Conservation (phyloP, 2,888 invertebrate species). For the Terebella lapidaria region DNA sequence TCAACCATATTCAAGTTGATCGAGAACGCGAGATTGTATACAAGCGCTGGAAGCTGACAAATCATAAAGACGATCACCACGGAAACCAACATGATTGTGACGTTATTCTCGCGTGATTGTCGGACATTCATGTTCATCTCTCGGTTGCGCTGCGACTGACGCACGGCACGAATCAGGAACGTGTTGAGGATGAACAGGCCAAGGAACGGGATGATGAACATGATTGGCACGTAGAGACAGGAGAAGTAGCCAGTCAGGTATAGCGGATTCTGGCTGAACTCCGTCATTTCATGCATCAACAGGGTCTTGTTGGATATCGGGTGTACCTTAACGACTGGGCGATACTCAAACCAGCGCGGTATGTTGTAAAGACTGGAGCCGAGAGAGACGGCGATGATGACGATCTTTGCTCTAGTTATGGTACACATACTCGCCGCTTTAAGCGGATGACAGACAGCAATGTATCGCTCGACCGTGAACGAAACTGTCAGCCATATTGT, state of each 20-base stretch:
- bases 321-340: constrained; percentile 15
- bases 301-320: constrained; percentile 8
- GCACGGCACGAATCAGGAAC: constrained; percentile 74
- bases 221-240: constrained; percentile 88
- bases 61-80: constrained; percentile 91
- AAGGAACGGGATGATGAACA: constrained; percentile 88
- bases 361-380: constrained; percentile 82
- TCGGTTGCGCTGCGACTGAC: constrained; percentile 82
- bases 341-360: constrained; percentile 61
- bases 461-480: constrained; percentile 79
- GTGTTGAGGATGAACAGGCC: constrained; percentile 83
- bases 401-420: constrained; percentile 76
- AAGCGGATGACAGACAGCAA: constrained; percentile 72
- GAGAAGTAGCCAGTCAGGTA: constrained; percentile 62
- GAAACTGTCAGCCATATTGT: constrained; percentile 78
- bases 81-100: constrained; percentile 90
- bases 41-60: constrained; percentile 69
- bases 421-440: constrained; percentile 86
- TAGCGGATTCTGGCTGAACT: constrained; percentile 62
- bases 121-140: constrained; percentile 78
- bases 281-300: constrained; percentile 58
- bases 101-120: constrained; percentile 85
- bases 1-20: constrained; percentile 59
- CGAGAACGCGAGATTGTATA: constrained; percentile 66
- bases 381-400: constrained; percentile 74